These are phyloP conservation scores for Unio delphinus DNA, from an alignment of 2,888 invertebrate species.

Conservation along the genomic window DNA sequence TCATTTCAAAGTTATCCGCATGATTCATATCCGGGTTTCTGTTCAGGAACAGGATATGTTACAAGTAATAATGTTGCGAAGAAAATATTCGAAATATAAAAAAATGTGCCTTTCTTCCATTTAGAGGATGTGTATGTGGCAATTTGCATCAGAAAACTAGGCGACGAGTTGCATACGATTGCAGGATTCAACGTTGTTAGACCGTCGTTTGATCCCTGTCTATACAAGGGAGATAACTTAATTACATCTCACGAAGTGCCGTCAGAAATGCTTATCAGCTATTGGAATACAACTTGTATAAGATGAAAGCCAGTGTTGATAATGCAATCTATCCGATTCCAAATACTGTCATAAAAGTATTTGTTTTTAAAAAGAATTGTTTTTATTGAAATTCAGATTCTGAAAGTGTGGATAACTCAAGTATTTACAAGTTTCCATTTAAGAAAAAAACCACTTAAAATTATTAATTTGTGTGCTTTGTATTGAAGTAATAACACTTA, in stretches of 20 bases:
- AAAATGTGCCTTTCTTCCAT: slow-evolving; percentile 54
- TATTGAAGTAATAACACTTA: no score
- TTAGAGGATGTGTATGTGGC: slow-evolving; percentile 61
- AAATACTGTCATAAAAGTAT: no score
- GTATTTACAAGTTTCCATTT: no score
- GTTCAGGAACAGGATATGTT: slow-evolving; percentile 57
- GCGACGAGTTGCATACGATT: slow-evolving; percentile 20
- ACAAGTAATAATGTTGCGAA: slow-evolving; percentile 41
- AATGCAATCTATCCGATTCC: no score
- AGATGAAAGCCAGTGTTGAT: no score
- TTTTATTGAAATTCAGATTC: no score
- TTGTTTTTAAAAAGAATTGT: no score
- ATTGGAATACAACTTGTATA: no score
- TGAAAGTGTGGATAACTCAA: no score
- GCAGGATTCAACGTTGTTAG: slow-evolving; percentile 40
- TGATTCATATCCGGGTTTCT: slow-evolving; percentile 52
- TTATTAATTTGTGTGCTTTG: no score
- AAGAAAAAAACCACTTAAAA: no score
- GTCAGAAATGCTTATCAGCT: slow-evolving; percentile 12
- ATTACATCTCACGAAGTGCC: slow-evolving; percentile 42
- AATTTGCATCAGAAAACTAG: slow-evolving; percentile 43
- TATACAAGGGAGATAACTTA: slow-evolving; percentile 23
- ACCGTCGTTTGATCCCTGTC: slow-evolving; percentile 28
- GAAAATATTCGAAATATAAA: slow-evolving; percentile 42
- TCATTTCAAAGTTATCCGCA: slow-evolving; percentile 44